Conservation (phyloP, 2,797 vertebrate species). For the Sebastolobus alascanus region DNA sequence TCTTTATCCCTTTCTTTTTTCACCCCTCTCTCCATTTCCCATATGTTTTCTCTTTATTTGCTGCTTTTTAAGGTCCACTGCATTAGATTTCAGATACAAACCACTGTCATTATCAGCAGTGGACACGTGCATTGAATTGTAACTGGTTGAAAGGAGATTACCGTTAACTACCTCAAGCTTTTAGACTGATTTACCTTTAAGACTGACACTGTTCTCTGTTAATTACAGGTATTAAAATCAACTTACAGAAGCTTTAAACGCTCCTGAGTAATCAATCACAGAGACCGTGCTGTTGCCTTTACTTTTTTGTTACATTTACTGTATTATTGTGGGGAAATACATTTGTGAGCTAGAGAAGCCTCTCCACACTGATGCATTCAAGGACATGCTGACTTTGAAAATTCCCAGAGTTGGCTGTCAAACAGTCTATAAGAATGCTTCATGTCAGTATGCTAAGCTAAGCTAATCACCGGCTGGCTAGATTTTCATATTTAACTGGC, state of each 20-base stretch:
- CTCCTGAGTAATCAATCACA: neutral
- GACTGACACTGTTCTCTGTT: neutral
- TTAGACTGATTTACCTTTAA: neutral
- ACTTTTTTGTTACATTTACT: neutral
- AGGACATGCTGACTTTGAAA: slow-evolving; percentile 9
- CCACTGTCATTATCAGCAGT: slow-evolving; percentile 17
- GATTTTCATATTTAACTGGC: too few species aligned
- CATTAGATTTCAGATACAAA: slow-evolving; percentile 51
- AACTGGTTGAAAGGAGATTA: slow-evolving; percentile 13
- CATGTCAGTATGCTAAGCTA: neutral
- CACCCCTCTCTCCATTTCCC: slow-evolving; percentile 4
- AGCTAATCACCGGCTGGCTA: neutral
- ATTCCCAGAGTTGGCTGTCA: neutral
- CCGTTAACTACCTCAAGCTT: neutral
- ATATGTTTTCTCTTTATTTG: slow-evolving; percentile 24
- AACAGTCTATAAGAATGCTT: neutral
- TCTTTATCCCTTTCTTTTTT: slow-evolving; percentile 7
- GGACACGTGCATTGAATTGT: slow-evolving; percentile 29
- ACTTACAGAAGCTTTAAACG: neutral
- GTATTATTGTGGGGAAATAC: neutral
- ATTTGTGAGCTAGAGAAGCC: neutral
- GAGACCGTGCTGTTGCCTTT: neutral
- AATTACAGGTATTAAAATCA: slow-evolving; percentile 19
- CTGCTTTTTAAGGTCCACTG: slow-evolving; percentile 32
- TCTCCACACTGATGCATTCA: neutral